phyloP scores from a whole-genome alignment of 1,140 invertebrate genomes.

The Pseudomyrmex cubaensis region DNA sequence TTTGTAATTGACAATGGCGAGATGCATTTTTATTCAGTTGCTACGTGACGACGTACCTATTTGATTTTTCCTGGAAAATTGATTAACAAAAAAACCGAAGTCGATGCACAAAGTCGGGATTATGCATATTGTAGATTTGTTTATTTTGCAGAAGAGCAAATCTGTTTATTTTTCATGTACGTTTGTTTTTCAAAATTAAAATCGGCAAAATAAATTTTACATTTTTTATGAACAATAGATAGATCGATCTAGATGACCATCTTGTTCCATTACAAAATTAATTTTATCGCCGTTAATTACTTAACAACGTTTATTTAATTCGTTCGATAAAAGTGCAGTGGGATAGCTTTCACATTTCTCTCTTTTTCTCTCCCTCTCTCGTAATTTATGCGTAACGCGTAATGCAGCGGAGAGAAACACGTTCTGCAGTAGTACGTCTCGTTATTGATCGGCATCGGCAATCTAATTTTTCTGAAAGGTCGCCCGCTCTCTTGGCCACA shows the following conservation, averaged over 20 bases:
- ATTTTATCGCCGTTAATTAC: no score
- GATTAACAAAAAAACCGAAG: background rate
- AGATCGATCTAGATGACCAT: no score
- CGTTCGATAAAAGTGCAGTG: no score
- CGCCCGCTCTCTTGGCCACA: background rate
- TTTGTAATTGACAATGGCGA: background rate
- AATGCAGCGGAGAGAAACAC: background rate
- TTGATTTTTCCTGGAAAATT: background rate
- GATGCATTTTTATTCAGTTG: slow-evolving; percentile 7
- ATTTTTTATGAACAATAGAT: no score
- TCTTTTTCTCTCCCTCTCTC: no score
- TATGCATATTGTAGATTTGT: background rate
- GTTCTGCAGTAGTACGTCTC: background rate
- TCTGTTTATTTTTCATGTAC: no score
- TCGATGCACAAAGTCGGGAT: background rate
- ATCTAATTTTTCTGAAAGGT: slow-evolving; percentile 46
- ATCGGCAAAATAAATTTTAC: no score
- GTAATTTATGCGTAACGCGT: background rate
- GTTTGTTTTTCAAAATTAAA: background rate
- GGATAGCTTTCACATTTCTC: no score
- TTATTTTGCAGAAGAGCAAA: background rate
- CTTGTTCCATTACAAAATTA: no score
- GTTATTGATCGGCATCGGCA: slow-evolving; percentile 14
- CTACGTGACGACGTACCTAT: background rate
- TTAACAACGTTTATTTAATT: no score